Evolutionary conservation across 2,113 vertebrate species (phyloP), one percentile per base, ranked within the genome.

Genomic region (Phyllopteryx taeniolatus): DNA sequence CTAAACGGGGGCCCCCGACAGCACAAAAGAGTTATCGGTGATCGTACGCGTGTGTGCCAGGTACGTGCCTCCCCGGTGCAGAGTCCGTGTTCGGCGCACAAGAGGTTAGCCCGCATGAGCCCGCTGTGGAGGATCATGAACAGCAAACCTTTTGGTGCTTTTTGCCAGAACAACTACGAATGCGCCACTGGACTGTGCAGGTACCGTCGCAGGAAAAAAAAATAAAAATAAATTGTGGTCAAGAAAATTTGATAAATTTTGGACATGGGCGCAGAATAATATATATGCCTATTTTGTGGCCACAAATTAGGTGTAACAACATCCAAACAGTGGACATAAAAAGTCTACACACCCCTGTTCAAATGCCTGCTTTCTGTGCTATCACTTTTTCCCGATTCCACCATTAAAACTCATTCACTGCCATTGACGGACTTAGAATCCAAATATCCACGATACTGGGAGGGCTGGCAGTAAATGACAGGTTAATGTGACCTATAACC

Each of bases 81-180:
- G 35, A 69, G 33, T 42, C 33, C 22, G 51, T 17, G 1, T 46
- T 2, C 1, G 54, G 12, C 53, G 47, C 31, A 71, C 60, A 66
- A 27, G 3, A 64, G 8, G n/a, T 39, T 70, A 0, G 87, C 89
- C 7, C 88, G 93, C 14, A 93, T 92, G 92, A 92, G 88, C 0
- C 92, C 93, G 0, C 87, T 94, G 78, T 94, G 93, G 93, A 89
- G 93, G 74, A 89, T 88, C 82, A 83, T 94, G 87, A 93, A 85
- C 74, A 93, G 87, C 20, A 94, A 94, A 83, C 93, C 93, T 0
- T 80, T 75, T 0, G 90, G 91, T 0, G 93, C 93, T 2, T 93
- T 91, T 79, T 94, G 93, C 79, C 88, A 92, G 59, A 87, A 91
- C 76, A 85, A 91, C 86, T 88, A 90, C 1, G 93, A 94, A n/a